Base-by-base conservation (phyloP, 2,888 invertebrate species). In the Lissonota sp. region DNA sequence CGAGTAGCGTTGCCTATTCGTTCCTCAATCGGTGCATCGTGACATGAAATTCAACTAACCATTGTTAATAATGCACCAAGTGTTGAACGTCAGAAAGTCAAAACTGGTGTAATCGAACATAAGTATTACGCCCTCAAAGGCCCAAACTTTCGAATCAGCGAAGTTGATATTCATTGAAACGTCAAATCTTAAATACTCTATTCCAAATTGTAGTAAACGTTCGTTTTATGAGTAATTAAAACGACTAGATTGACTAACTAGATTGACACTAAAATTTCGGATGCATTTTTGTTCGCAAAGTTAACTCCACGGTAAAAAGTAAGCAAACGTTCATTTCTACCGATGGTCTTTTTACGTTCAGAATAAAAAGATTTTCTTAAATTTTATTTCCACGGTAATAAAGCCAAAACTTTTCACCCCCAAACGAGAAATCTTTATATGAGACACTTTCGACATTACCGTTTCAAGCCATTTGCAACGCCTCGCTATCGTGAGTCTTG, bases 401-500 rank as follows among this genome's bases (percentile, higher is more conserved):
- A 77, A 77, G 7, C 55, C 16, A 58, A 12, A 72, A 78, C 42
- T 66, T 60, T 53, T 58, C 14, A 53, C 49, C 58, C 60, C 46
- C 39, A 51, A 66, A 16, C n/a, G 7, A 16, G 5, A 12, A 39
- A 49, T 46, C 57, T 58, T n/a, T 57, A 40, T 49, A 58, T 26
- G 57, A 42, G 40, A 66, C 46, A 63, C 67, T 49, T 40, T 55
- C 26, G 55, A 49, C 62, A 53, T 73, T 39, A 63, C 12, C 37
- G 63, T 42, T 44, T 26, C 37, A 51, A 67, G 67, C 57, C 60
- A 70, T 66, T 77, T 46, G 73, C 71, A 64, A 69, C 76, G 70
- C 53, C 46, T 70, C 12, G 46, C 14, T 77, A 51, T 63, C 42
- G 37, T 70, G 67, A 82, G 75, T 84, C 84, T 79, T 66, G 72